Percentiles rank a stretch among this genome's conserved stretches.
These are phyloP conservation scores for Chrysotoxum bicinctum DNA, from an alignment of 2,888 invertebrate genomes.

Conservation along the genomic window DNA sequence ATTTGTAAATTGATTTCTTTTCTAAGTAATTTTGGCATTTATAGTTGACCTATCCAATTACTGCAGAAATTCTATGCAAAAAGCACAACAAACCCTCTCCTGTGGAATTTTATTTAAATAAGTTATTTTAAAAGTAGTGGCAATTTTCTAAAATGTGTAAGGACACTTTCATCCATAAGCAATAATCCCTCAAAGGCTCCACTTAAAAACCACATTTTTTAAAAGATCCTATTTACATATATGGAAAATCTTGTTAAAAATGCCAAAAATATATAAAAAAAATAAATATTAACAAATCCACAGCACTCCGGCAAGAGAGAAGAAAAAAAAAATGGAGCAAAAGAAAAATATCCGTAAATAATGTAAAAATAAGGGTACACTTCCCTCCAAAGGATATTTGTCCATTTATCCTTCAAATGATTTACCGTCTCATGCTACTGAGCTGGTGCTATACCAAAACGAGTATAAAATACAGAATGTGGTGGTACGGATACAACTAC, in stretches of 20 bases:
- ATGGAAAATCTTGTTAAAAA: slow-evolving; percentile 28
- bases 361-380: slow-evolving; percentile 64
- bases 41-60: no score
- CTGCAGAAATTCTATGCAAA: no score
- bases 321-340: background rate
- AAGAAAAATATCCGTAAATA: slow-evolving; percentile 50
- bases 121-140: no score
- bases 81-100: no score
- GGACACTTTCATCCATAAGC: background rate
- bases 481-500: background rate
- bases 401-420: slow-evolving; percentile 71
- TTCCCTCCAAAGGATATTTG: slow-evolving; percentile 66
- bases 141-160: no score
- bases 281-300: slow-evolving; percentile 42
- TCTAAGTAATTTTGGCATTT: no score
- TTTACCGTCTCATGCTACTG: slow-evolving; percentile 49
- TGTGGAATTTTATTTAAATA: no score
- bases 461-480: slow-evolving; percentile 33
- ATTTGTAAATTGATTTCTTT: no score
- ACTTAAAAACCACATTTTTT: background rate
- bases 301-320: slow-evolving; percentile 8
- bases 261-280: slow-evolving; percentile 1
- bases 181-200: background rate
- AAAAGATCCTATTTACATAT: background rate
- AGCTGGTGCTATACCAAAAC: slow-evolving; percentile 11